phyloP scores from a whole-genome alignment of 2,113 vertebrate genomes.

The Octodon degus region DNA sequence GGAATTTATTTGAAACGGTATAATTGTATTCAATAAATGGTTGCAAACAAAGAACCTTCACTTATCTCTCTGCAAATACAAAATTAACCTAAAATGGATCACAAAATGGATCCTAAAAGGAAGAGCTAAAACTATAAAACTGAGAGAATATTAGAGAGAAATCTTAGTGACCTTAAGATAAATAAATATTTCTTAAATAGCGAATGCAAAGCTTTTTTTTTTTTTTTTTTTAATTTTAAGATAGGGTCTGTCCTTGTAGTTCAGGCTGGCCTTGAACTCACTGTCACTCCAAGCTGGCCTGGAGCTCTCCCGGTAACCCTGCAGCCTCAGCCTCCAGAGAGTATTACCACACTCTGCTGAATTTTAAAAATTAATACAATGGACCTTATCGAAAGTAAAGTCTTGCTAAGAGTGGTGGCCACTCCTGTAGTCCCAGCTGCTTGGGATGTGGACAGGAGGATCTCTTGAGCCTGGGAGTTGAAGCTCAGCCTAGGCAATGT shows the following conservation, averaged over 20 bases:
- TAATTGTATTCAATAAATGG: neutral
- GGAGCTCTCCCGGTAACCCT: neutral
- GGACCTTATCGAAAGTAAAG: constrained; percentile 32
- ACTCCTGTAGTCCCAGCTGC: neutral
- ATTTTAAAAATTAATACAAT: neutral
- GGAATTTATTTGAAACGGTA: neutral
- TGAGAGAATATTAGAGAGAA: neutral
- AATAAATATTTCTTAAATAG: constrained; percentile 32
- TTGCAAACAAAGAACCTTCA: neutral
- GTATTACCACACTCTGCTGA: neutral
- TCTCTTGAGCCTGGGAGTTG: neutral
- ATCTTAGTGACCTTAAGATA: neutral
- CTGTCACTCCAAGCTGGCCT: neutral
- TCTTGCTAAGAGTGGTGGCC: neutral
- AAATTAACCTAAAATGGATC: neutral
- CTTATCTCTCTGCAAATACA: neutral
- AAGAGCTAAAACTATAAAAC: constrained; percentile 3
- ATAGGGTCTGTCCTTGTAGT: neutral
- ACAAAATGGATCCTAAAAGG: neutral
- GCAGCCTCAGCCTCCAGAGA: neutral
- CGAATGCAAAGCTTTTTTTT: neutral
- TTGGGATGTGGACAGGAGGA: neutral
- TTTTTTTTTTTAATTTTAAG: neutral
- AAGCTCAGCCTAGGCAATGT: neutral
- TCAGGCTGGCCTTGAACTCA: neutral